Evolutionary conservation across 1,140 invertebrate species (phyloP).

Genomic region (Rhyzopertha dominica): DNA sequence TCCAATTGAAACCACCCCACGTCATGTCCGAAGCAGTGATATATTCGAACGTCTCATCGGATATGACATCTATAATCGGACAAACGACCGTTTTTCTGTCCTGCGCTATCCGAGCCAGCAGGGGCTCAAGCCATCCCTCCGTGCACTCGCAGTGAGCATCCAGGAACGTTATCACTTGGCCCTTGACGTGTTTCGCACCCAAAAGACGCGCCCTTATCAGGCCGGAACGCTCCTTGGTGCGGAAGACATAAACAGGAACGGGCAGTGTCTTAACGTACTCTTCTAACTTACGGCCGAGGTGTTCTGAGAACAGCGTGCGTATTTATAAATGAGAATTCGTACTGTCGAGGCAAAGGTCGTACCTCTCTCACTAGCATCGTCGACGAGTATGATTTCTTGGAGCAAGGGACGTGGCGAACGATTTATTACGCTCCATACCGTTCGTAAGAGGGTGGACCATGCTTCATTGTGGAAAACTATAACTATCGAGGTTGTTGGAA

Average conservation of each 20-base stretch:
- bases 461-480: constrained; percentile 98
- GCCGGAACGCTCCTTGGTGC: constrained; percentile 86
- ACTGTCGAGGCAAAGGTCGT: constrained; percentile 30
- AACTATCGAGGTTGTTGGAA: constrained; percentile 88
- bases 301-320: constrained; percentile 58
- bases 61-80: constrained; percentile 98
- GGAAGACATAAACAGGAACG: constrained; percentile 75
- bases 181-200: constrained; percentile 87
- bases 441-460: constrained; percentile 91
- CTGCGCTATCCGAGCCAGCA: constrained; percentile 82
- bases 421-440: constrained; percentile 96
- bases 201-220: constrained; percentile 87
- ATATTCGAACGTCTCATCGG: constrained; percentile 96
- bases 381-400: constrained; percentile 91
- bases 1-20: constrained; percentile 98
- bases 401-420: constrained; percentile 80
- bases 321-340: constrained; percentile 8
- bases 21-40: constrained; percentile 91
- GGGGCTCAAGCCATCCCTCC: constrained; percentile 92
- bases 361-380: constrained; percentile 93
- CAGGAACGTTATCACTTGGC: constrained; percentile 92
- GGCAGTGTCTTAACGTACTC: constrained; percentile 82
- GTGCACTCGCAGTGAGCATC: constrained; percentile 95
- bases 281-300: constrained; percentile 83
- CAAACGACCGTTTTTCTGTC: constrained; percentile 92